Percentiles rank a stretch among this genome's conserved stretches.
These are phyloP conservation scores for Drosophila suzukii DNA, from an alignment of 1,140 invertebrate species.

Conservation along the genomic window DNA sequence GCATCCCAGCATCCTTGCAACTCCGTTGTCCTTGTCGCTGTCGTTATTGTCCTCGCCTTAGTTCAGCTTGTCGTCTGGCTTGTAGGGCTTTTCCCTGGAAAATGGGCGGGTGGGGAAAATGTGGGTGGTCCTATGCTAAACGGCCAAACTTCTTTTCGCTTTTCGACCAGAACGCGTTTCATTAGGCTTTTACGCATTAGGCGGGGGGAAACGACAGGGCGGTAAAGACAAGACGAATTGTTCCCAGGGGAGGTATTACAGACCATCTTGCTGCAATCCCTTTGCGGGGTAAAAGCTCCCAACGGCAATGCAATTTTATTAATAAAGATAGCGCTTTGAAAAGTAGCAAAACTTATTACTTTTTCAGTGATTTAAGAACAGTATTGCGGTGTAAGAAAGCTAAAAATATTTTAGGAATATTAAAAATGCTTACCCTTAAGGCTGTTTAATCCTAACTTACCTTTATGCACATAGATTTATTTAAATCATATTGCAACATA, in stretches of 20 bases:
- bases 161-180: constrained; percentile 62
- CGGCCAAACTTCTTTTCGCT: constrained; percentile 42
- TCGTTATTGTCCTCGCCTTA: constrained; percentile 60
- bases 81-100: constrained; percentile 10
- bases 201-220: constrained; percentile 4
- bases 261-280: constrained; percentile 1
- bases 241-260: constrained; percentile 20
- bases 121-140: constrained; percentile 45
- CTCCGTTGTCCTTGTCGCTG: constrained; percentile 33
- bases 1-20: constrained; percentile 2
- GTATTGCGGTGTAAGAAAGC: too few species aligned
- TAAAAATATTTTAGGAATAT: too few species aligned
- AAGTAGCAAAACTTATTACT: neutral
- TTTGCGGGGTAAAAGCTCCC: neutral
- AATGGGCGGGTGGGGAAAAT: constrained; percentile 39
- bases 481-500: too few species aligned
- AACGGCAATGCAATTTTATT: constrained; percentile 10
- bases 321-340: too few species aligned
- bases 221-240: constrained; percentile 21
- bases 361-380: too few species aligned
- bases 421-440: too few species aligned
- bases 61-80: constrained; percentile 58
- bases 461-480: too few species aligned
- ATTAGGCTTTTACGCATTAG: constrained; percentile 64
- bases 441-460: too few species aligned